Conservation (phyloP, 2,888 invertebrate genomes). For the Eutolmus rufibarbis region DNA sequence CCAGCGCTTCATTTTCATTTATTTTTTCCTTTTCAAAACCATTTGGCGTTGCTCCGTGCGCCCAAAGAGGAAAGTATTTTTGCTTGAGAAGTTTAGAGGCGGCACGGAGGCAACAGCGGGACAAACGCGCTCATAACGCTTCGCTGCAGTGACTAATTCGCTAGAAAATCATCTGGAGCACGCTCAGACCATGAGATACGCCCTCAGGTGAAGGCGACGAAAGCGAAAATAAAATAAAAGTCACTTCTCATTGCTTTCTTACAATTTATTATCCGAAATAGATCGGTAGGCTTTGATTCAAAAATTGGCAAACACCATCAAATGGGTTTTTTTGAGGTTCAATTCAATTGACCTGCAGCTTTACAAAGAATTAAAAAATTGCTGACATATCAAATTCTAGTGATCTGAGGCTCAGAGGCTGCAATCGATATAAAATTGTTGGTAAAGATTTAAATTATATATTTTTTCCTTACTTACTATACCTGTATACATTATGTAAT, state of each 20-base stretch:
- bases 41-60: neutral
- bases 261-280: neutral
- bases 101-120: neutral
- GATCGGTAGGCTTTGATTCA: neutral
- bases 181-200: neutral
- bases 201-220: neutral
- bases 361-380: neutral
- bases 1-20: neutral
- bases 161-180: neutral
- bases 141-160: neutral
- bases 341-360: neutral
- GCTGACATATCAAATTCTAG: neutral
- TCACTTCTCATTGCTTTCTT: neutral
- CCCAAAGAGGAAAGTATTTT: neutral
- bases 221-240: neutral
- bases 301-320: neutral
- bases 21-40: neutral
- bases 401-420: neutral
- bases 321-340: neutral
- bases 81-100: neutral
- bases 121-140: neutral
- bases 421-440: no score
- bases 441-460: no score
- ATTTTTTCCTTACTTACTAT: no score
- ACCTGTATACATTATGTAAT: no score